A percentile compares a stretch with the other conserved stretches of the same genome.
These are phyloP conservation scores for Platyscelio sp. DNA, from an alignment of 2,888 invertebrate genomes.

Conservation along the genomic window DNA sequence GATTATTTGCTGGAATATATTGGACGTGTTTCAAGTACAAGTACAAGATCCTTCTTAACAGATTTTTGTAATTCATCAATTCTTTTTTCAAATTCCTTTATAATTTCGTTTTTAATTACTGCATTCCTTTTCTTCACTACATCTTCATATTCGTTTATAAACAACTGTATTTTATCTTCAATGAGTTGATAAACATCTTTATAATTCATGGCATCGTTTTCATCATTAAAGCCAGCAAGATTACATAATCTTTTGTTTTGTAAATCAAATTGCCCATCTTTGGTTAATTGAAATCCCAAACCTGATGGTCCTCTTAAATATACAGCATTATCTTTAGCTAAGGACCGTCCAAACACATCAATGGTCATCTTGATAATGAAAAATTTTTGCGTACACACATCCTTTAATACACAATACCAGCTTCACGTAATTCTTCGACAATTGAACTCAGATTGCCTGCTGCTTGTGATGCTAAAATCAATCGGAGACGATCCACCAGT, in stretches of 20 bases:
- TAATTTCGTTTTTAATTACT: no score
- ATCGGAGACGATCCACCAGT: slow-evolving; percentile 58
- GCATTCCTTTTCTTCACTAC: no score
- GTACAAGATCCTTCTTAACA: no score
- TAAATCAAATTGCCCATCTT: slow-evolving; percentile 61
- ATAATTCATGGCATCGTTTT: no score
- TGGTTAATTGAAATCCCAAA: slow-evolving; percentile 8
- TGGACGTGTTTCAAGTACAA: neutral
- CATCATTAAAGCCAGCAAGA: slow-evolving; percentile 76
- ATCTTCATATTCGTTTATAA: no score
- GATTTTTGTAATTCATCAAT: no score
- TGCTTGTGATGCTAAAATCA: slow-evolving; percentile 58
- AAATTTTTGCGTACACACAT: neutral
- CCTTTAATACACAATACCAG: slow-evolving; percentile 60
- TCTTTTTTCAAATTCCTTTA: no score
- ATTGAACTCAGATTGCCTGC: slow-evolving; percentile 65
- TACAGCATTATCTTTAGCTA: neutral
- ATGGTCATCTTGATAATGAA: slow-evolving; percentile 14
- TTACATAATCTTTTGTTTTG: slow-evolving; percentile 70
- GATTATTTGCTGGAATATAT: no score
- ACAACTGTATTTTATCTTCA: no score
- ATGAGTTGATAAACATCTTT: no score
- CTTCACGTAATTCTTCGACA: slow-evolving; percentile 65
- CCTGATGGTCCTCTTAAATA: slow-evolving; percentile 20
- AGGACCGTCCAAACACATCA: slow-evolving; percentile 21